phyloP scores from a whole-genome alignment of 2,797 vertebrate genomes.

The Synaphobranchus kaupii region DNA sequence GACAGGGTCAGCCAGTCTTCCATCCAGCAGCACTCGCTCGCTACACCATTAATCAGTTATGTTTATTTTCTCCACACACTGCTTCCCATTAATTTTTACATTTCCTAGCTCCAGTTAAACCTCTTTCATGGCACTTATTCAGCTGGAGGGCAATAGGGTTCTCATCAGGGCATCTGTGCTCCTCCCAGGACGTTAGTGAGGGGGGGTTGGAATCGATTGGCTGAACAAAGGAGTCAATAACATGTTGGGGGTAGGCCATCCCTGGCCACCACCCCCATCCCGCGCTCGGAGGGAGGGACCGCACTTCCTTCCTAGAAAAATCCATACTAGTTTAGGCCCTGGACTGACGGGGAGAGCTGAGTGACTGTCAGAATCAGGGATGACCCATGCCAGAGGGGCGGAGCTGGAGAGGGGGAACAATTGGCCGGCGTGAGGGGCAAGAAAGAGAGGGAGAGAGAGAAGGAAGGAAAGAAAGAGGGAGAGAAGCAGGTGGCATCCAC shows the following conservation, averaged over 20 bases:
- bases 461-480: conserved; percentile 5
- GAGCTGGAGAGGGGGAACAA: neutral
- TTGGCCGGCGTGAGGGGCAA: neutral
- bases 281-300: neutral
- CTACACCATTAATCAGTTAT: conserved; percentile 1
- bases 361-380: neutral
- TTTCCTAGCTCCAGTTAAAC: neutral
- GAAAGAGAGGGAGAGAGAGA: conserved; percentile 1
- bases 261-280: neutral
- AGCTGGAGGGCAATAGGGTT: conserved; percentile 15
- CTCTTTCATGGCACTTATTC: neutral
- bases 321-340: neutral
- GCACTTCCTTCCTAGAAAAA: neutral
- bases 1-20: neutral
- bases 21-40: neutral
- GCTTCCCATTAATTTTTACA: neutral
- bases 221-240: neutral
- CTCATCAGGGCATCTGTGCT: neutral
- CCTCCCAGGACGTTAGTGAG: neutral
- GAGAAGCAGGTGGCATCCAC: neutral
- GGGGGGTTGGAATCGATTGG: neutral
- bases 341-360: no score
- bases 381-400: neutral
- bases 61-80: neutral
- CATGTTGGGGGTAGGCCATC: neutral